These are phyloP conservation scores for Apoda limacodes DNA, from an alignment of 2,888 invertebrate species.

Conservation along the genomic window DNA sequence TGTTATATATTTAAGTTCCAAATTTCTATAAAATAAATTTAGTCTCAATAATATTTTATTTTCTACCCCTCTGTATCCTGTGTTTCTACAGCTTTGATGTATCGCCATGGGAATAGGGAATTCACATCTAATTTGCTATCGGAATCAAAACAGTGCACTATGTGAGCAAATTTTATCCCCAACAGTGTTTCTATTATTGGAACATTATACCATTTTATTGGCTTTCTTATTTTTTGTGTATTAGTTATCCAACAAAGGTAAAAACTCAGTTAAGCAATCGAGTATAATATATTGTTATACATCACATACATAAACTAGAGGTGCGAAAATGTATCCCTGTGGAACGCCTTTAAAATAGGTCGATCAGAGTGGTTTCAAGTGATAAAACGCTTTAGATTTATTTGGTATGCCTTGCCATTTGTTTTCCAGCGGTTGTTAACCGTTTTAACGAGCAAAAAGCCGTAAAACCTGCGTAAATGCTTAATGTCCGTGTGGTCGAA, in stretches of 20 bases:
- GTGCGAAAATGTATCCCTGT: constrained; percentile 31
- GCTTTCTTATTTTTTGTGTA: too few relatives aligned
- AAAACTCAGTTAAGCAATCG: too few relatives aligned
- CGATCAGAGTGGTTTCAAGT: constrained; percentile 31
- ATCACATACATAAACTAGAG: too few relatives aligned
- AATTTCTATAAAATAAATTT: constrained; percentile 5
- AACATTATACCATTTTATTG: too few relatives aligned
- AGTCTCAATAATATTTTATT: too few relatives aligned
- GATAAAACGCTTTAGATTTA: constrained; percentile 57
- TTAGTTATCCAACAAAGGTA: too few relatives aligned
- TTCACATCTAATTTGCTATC: constrained; percentile 38
- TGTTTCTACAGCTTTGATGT: constrained; percentile 29
- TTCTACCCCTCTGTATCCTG: background rate
- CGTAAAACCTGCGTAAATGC: constrained; percentile 32
- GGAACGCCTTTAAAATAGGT: constrained; percentile 24
- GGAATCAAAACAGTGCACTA: constrained; percentile 30
- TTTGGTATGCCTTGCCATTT: constrained; percentile 40
- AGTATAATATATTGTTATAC: too few relatives aligned
- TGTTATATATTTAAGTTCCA: constrained; percentile 1
- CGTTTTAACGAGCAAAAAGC: constrained; percentile 39
- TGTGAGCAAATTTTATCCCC: constrained; percentile 12
- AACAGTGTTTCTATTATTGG: too few relatives aligned
- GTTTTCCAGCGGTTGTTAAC: constrained; percentile 43
- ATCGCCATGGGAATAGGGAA: constrained; percentile 34
- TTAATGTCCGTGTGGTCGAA: constrained; percentile 31